phyloP scores from a whole-genome alignment of 2,888 invertebrate genomes.

The Phasia obesa region DNA sequence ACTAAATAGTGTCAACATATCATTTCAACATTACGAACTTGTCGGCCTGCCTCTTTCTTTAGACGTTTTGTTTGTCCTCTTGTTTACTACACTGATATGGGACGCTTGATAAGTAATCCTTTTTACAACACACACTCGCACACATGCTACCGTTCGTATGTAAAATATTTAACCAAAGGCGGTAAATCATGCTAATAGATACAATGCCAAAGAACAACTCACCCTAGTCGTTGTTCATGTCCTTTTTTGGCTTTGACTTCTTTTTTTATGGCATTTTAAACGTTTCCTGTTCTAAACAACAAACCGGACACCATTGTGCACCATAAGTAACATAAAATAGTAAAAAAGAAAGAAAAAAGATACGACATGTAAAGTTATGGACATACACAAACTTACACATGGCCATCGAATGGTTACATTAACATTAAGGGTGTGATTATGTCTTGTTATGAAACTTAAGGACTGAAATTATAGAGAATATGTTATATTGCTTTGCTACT shows the following conservation, averaged over 20 bases:
- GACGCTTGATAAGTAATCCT: constrained; percentile 65
- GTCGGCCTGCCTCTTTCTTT: constrained; percentile 46
- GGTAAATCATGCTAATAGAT: constrained; percentile 70
- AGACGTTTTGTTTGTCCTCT: constrained; percentile 15
- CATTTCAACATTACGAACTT: constrained; percentile 67
- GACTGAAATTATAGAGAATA: constrained; percentile 25
- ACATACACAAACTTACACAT: constrained; percentile 29
- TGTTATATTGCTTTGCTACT: constrained; percentile 27
- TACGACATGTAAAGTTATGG: constrained; percentile 17
- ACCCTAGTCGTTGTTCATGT: constrained; percentile 50
- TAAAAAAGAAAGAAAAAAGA: neutral
- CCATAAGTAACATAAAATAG: constrained; percentile 31
- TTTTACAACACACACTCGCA: constrained; percentile 32
- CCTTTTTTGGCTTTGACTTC: constrained; percentile 44
- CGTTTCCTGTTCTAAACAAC: constrained; percentile 65
- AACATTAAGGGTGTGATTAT: constrained; percentile 61
- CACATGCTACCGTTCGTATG: neutral
- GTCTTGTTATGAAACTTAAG: constrained; percentile 64
- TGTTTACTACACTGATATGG: constrained; percentile 58
- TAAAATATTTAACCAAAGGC: constrained; percentile 65
- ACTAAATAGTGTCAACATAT: constrained; percentile 70
- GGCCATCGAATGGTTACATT: constrained; percentile 51
- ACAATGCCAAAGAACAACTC: constrained; percentile 59
- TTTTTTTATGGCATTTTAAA: constrained; percentile 63
- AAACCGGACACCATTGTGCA: constrained; percentile 57